Evolutionary conservation across 23 tunicate species (phyloP).

Genomic region (Halocynthia roretzi): DNA sequence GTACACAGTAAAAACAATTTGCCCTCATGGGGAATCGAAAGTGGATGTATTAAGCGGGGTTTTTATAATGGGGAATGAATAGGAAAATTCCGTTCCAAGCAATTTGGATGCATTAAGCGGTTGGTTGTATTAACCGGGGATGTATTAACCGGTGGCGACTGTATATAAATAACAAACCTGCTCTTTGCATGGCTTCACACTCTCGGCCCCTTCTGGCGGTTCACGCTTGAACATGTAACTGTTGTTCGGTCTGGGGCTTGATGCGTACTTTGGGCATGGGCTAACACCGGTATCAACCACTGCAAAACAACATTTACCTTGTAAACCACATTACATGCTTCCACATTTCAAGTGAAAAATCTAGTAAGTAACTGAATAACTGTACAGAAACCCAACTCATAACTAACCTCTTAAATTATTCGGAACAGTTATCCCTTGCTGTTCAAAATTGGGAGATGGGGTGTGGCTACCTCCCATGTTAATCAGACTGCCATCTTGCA

Average conservation of each 20-base stretch:
- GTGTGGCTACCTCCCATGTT: constrained; percentile 17
- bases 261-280: constrained; percentile 85
- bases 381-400: too few relatives aligned
- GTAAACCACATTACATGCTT: neutral
- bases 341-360: neutral
- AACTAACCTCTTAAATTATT: too few relatives aligned
- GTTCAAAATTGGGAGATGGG: constrained; percentile 31
- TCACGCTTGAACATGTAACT: constrained; percentile 86
- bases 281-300: constrained; percentile 53
- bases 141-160: too few relatives aligned
- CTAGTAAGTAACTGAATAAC: too few relatives aligned
- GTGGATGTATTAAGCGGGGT: too few relatives aligned
- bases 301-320: neutral
- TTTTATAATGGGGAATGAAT: too few relatives aligned
- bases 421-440: neutral
- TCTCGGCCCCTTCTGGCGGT: constrained; percentile 99
- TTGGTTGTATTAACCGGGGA: too few relatives aligned
- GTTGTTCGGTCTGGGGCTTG: constrained; percentile 91
- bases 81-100: too few relatives aligned
- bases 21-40: too few relatives aligned
- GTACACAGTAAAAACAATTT: too few relatives aligned
- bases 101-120: too few relatives aligned
- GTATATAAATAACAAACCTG: constrained; percentile 30
- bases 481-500: neutral
- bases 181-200: constrained; percentile 72